phyloP scores from a whole-genome alignment of 2,113 vertebrate species.

The Psettodes erumei region DNA sequence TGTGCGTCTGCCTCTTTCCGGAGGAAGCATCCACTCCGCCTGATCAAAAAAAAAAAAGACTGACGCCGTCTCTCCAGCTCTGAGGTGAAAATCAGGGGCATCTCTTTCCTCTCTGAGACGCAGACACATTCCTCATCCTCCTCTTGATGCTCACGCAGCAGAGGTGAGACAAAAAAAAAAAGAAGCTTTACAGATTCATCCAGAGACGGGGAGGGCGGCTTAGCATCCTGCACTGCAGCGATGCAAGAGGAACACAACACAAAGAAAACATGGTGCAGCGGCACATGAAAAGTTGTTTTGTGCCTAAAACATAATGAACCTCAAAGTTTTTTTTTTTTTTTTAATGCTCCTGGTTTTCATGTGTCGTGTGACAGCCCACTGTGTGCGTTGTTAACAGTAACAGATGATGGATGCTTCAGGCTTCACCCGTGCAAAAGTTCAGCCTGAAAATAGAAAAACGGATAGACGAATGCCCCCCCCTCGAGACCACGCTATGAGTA shows the following conservation, averaged over 20 bases:
- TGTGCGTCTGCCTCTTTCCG: slow-evolving; percentile 19
- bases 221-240: too few relatives aligned
- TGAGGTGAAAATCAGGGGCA: too few relatives aligned
- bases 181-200: background rate
- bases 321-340: too few relatives aligned
- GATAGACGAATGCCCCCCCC: slow-evolving; percentile 61
- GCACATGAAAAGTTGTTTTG: too few relatives aligned
- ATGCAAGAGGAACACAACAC: background rate
- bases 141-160: background rate
- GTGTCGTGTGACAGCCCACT: slow-evolving; percentile 8
- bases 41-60: too few relatives aligned
- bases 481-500: slow-evolving; percentile 70
- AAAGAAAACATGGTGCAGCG: too few relatives aligned
- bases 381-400: slow-evolving; percentile 55
- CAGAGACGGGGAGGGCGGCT: background rate
- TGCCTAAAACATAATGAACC: too few relatives aligned
- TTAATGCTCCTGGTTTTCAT: too few relatives aligned
- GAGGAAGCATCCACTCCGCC: too few relatives aligned
- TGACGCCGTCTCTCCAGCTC: too few relatives aligned
- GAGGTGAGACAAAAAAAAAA: slow-evolving; percentile 9
- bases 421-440: slow-evolving; percentile 69
- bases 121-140: slow-evolving; percentile 21
- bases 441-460: slow-evolving; percentile 74
- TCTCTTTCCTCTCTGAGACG: slow-evolving; percentile 17
- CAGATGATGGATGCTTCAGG: slow-evolving; percentile 45